Evolutionary conservation across 2,797 vertebrate species (phyloP).

Genomic region (Myioborus miniatus): DNA sequence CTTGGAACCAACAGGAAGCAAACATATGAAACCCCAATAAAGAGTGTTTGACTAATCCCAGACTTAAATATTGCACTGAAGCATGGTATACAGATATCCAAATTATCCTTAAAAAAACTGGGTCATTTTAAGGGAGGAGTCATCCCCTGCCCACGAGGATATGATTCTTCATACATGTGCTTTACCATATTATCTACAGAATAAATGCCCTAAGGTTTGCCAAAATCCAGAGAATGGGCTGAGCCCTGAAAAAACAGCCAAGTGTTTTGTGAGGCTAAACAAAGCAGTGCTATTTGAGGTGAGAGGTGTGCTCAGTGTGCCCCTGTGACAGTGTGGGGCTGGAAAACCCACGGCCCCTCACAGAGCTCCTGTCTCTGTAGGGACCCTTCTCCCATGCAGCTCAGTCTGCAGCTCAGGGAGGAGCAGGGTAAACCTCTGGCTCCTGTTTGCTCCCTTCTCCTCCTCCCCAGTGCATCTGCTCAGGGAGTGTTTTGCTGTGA

Average conservation of each 20-base stretch:
- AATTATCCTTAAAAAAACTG: neutral
- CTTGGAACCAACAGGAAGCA: neutral
- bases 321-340: neutral
- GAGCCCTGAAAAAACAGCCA: neutral
- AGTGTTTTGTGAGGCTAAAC: neutral
- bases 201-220: neutral
- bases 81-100: neutral
- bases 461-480: neutral
- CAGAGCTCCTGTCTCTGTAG: fast-evolving
- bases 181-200: neutral
- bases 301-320: neutral
- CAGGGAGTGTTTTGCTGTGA: neutral
- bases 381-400: neutral
- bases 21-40: neutral
- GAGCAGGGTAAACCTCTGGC: neutral
- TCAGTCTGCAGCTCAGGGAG: neutral
- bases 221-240: neutral
- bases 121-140: neutral
- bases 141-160: fast-evolving
- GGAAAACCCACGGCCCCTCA: neutral
- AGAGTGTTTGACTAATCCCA: neutral
- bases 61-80: neutral
- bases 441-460: neutral
- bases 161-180: neutral
- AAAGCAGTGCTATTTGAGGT: neutral